phyloP scores from a whole-genome alignment of 2,888 invertebrate genomes.

The Orthosia gracilis region DNA sequence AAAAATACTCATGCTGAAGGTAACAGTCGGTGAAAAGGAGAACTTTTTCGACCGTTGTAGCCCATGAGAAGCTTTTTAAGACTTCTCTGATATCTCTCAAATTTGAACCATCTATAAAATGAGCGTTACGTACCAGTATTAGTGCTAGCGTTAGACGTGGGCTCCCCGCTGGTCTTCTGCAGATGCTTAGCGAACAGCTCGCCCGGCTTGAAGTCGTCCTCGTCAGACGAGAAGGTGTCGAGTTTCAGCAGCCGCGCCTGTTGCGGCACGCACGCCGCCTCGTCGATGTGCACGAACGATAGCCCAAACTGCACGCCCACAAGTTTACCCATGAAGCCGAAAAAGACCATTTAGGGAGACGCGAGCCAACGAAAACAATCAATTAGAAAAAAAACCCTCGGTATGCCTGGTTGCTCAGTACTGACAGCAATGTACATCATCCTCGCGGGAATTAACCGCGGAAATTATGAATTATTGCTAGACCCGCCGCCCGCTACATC shows the following conservation, averaged over 20 bases:
- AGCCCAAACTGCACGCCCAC: conserved; percentile 93
- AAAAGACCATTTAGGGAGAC: no score
- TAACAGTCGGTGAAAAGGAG: neutral
- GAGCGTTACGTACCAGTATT: conserved; percentile 58
- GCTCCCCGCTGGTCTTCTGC: conserved; percentile 72
- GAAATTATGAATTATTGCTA: no score
- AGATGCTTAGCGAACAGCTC: conserved; percentile 91
- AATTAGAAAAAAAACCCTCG: no score
- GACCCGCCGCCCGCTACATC: no score
- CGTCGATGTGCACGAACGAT: conserved; percentile 94
- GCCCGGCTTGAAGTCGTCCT: conserved; percentile 92
- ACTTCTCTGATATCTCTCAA: neutral
- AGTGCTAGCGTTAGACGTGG: neutral
- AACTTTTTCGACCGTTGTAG: neutral
- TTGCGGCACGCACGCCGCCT: conserved; percentile 79
- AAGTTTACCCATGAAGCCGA: neutral
- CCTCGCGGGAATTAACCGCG: no score
- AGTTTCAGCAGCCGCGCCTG: conserved; percentile 64
- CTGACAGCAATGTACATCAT: no score
- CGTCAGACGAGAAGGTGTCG: conserved; percentile 90
- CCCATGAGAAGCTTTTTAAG: neutral
- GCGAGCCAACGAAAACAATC: no score
- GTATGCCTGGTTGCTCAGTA: no score
- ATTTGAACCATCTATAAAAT: neutral
- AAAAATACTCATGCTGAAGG: neutral